phyloP scores from a whole-genome alignment of 2,113 vertebrate species.

The Dunckerocampus dactyliophorus region DNA sequence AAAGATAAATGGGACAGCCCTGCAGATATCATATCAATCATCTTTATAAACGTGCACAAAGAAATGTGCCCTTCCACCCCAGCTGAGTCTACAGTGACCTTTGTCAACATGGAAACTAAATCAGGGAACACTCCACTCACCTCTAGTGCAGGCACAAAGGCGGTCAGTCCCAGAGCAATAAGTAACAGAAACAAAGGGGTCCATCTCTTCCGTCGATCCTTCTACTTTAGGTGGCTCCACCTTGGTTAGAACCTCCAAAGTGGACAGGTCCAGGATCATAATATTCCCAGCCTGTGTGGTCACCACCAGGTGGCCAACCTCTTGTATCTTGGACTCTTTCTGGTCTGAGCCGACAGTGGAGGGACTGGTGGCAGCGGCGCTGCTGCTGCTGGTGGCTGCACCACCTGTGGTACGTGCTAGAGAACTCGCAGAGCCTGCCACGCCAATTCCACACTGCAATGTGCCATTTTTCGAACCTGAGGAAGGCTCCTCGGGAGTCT shows the following conservation, averaged over 20 bases:
- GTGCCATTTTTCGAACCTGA: conserved; percentile 78
- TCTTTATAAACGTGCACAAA: not conserved
- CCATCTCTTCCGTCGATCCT: conserved; percentile 83
- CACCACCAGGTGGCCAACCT: conserved; percentile 94
- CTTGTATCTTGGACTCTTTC: conserved; percentile 81
- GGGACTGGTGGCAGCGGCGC: conserved; percentile 10
- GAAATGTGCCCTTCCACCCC: not conserved
- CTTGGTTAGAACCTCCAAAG: conserved; percentile 93
- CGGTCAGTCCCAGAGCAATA: conserved; percentile 99
- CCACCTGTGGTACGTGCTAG: conserved; percentile 41
- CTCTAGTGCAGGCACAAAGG: conserved; percentile 97
- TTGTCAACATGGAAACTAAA: not conserved
- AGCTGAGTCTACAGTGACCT: not conserved
- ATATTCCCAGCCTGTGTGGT: conserved; percentile 95
- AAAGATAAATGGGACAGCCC: too few species aligned
- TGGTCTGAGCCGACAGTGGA: conserved; percentile 46
- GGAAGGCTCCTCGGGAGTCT: conserved; percentile 82
- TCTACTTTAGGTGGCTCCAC: conserved; percentile 96
- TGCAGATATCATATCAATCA: too few species aligned
- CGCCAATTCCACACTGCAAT: conserved; percentile 20
- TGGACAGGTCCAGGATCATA: conserved; percentile 96
- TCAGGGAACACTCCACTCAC: conserved; percentile 63
- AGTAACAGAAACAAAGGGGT: conserved; percentile 95
- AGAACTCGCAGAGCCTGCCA: conserved; percentile 15
- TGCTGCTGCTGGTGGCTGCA: conserved; percentile 28